Conservation (phyloP, 2,888 invertebrate genomes). For the Choristoneura rosaceana region DNA sequence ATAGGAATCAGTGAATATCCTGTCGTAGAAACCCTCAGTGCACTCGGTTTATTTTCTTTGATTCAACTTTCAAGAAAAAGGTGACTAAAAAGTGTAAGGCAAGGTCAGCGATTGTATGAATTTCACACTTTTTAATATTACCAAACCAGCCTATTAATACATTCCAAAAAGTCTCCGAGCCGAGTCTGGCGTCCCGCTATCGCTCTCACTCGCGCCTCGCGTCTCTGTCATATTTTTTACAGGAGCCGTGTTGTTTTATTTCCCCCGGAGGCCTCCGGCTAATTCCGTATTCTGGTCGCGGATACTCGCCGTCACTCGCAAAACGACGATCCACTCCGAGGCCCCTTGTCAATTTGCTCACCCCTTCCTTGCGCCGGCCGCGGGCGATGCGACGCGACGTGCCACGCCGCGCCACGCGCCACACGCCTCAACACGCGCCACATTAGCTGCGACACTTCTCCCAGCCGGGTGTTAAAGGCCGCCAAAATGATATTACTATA, state of each 20-base stretch:
- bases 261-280: constrained; percentile 46
- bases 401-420: constrained; percentile 9
- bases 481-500: constrained; percentile 5
- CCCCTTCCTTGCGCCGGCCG: constrained; percentile 34
- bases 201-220: constrained; percentile 37
- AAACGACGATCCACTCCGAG: constrained; percentile 51
- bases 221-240: constrained; percentile 48
- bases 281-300: constrained; percentile 57
- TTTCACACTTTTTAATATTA: too few relatives aligned
- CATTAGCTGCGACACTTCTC: constrained; percentile 22
- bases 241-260: constrained; percentile 52
- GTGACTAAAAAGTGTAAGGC: too few relatives aligned
- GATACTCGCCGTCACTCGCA: constrained; percentile 50
- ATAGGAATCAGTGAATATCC: too few relatives aligned
- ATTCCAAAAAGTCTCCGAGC: not conserved
- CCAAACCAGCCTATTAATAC: too few relatives aligned
- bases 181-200: not conserved
- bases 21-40: too few relatives aligned
- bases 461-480: not conserved
- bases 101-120: too few relatives aligned
- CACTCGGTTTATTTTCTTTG: too few relatives aligned
- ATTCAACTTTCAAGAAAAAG: too few relatives aligned
- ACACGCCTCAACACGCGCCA: constrained; percentile 6
- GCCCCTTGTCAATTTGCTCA: constrained; percentile 57
- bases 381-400: constrained; percentile 23